Base-by-base conservation (phyloP, 2,888 invertebrate species). In the Ceriagrion tenellum region DNA sequence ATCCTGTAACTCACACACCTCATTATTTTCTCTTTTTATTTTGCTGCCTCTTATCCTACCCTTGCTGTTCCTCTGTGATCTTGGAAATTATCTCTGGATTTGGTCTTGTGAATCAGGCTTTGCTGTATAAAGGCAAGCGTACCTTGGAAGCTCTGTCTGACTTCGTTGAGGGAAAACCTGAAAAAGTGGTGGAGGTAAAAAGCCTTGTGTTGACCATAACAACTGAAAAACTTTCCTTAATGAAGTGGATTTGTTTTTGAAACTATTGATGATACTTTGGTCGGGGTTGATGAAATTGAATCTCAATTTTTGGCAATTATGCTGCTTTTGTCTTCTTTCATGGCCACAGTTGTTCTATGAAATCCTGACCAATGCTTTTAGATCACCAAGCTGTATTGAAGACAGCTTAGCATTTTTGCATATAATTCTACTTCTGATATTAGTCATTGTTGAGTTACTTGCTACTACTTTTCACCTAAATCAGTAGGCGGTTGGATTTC, bases 91-190 rank as follows among this genome's bases (percentile, higher is more conserved):
- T 74, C 56, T 90, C 55, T 95, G 81, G 91, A 95, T 90, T 90
- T 89, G 88, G 81, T 90, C 35, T 55, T 95, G 93, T 89, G 30
- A 95, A 95, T 13, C 95, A 97, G 97, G 96, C 96, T 90, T 96
- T 97, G 95, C 97, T 97, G 95, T 97, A 96, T 96, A 96, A 96
- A 96, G 97, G 97, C 93, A 96, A 96, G 69, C 96, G 97, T 95
- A 97, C 97, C 69, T 96, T 97, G 95, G 97, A 97, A 95, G 97
- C 96, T 63, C 96, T 97, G 95, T 95, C 96, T 88, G 96, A 97
- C 95, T 97, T 97, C 96, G 95, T 97, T 95, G 97, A 97, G 95
- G 96, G 96, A 95, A 96, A 96, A 89, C 56, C 95, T 95, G 97
- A 97, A 95, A 96, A 96, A 95, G 96, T 96, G 35, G 96, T 96